Base-by-base conservation (phyloP, 2,113 vertebrate species). In the Cochlearius cochlearius region DNA sequence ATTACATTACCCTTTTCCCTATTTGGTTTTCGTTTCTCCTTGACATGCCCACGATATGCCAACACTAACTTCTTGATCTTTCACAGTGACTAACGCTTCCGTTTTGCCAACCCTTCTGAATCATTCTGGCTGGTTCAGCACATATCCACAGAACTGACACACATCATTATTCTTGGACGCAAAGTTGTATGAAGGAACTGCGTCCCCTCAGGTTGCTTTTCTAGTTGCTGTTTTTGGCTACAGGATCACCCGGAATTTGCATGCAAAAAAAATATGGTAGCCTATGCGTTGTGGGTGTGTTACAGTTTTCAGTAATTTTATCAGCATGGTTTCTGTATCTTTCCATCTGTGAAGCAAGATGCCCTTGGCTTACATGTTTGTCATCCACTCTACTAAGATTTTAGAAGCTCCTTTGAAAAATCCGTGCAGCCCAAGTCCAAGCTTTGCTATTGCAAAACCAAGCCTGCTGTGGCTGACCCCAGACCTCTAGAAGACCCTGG, bases 71-170 rank as follows among this genome's bases (percentile, higher is more conserved):
- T 30, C 86, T 72, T 58, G 79, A 38, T 77, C 88, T 32, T 27
- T 67, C 79, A 2, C 75, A 29, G 79, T 74, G 94, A 83, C 79
- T 74, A 52, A 86, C 26, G 3, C 75, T 89, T 86, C 86, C 71
- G 1, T 83, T 89, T 53, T 92, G 93, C 93, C 32, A 60, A n/a
- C 55, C 32, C 0, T 27, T 67, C 63, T 91, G 95, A 91, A 72
- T 94, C 91, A 69, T 16, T 5, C 32, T 34, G 77, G 25, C 92
- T 89, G 91, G 47, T 78, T 88, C 91, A 71, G 92, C 85, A 72
- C 47, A 32, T 23, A 72, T 41, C 68, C 50, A 15, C 17, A 52
- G 41, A 52, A 49, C 83, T 43, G 71, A 86, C 80, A 96, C 25
- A 7, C 38, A 66, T 38, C 80, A 72, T 71, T 67, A 67, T 83